phyloP scores from a whole-genome alignment of 2,113 vertebrate species.

The Pyxicephalus adspersus region DNA sequence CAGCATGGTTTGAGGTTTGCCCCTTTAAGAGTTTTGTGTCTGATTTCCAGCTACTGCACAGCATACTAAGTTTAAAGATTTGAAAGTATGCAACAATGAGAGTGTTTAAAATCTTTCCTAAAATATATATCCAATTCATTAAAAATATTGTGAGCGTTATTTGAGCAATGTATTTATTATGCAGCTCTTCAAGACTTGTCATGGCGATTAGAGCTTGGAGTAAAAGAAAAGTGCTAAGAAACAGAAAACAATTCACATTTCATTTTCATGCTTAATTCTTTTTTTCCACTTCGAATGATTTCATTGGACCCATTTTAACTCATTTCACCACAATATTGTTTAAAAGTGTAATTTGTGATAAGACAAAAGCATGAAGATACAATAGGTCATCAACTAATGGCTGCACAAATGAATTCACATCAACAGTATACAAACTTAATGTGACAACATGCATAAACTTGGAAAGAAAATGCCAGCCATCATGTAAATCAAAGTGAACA shows the following conservation, averaged over 20 bases:
- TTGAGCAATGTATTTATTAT: too few species aligned
- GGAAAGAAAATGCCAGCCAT: constrained; percentile 35
- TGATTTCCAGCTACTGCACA: neutral
- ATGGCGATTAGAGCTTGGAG: constrained; percentile 65
- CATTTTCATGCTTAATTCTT: neutral
- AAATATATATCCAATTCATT: too few species aligned
- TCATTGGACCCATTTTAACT: constrained; percentile 56
- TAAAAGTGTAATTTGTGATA: neutral
- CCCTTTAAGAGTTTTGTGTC: constrained; percentile 60
- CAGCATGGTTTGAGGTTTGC: constrained; percentile 67
- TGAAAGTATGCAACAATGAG: neutral
- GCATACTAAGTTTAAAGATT: neutral
- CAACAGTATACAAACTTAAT: constrained; percentile 41
- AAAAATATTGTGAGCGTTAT: too few species aligned
- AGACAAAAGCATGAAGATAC: constrained; percentile 27
- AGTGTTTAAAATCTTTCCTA: too few species aligned
- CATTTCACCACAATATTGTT: constrained; percentile 59
- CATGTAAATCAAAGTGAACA: constrained; percentile 47
- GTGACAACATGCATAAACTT: constrained; percentile 45
- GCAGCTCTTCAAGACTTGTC: constrained; percentile 61
- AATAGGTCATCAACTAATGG: constrained; percentile 36
- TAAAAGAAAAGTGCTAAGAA: neutral
- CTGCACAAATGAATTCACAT: constrained; percentile 26
- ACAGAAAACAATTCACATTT: constrained; percentile 63
- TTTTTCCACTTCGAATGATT: constrained; percentile 56